Conservation (phyloP, 2,888 invertebrate species). For the Trichopria drosophilae region DNA sequence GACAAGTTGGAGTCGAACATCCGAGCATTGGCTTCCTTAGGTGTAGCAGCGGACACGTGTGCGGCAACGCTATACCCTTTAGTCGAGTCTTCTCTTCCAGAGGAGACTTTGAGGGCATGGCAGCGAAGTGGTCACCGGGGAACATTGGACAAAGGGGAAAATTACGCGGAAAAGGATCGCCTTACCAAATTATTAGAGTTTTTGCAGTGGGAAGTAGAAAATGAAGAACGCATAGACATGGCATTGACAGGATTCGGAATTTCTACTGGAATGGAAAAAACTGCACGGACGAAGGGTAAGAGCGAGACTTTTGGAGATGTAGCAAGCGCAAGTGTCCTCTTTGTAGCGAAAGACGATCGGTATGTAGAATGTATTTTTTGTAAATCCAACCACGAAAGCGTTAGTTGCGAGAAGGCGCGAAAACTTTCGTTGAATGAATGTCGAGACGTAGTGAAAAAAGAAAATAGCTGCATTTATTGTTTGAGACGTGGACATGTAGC, state of each 20-base stretch:
- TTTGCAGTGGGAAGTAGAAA: constrained; percentile 1
- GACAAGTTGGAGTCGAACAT: not conserved
- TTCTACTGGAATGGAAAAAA: not conserved
- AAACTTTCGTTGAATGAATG: constrained; percentile 31
- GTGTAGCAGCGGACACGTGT: constrained; percentile 33
- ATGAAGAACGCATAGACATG: constrained; percentile 2
- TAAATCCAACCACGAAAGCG: constrained; percentile 27
- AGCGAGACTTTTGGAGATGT: not conserved
- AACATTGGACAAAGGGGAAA: not conserved
- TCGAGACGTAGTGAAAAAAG: constrained; percentile 25
- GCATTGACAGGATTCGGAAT: not conserved
- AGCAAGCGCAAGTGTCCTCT: not conserved
- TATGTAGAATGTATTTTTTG: constrained; percentile 30
- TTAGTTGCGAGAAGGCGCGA: constrained; percentile 30
- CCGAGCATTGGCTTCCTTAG: not conserved
- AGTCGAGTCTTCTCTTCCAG: constrained; percentile 38
- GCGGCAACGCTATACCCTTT: constrained; percentile 36
- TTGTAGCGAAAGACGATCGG: not conserved
- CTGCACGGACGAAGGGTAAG: not conserved
- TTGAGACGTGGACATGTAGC: constrained; percentile 34
- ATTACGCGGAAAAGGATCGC: not conserved
- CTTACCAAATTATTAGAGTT: not conserved
- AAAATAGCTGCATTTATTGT: constrained; percentile 39
- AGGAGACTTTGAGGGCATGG: constrained; percentile 30
- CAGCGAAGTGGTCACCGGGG: constrained; percentile 21